These are phyloP conservation scores for Lasiurus borealis DNA, from an alignment of 2,113 vertebrate genomes.

Conservation along the genomic window DNA sequence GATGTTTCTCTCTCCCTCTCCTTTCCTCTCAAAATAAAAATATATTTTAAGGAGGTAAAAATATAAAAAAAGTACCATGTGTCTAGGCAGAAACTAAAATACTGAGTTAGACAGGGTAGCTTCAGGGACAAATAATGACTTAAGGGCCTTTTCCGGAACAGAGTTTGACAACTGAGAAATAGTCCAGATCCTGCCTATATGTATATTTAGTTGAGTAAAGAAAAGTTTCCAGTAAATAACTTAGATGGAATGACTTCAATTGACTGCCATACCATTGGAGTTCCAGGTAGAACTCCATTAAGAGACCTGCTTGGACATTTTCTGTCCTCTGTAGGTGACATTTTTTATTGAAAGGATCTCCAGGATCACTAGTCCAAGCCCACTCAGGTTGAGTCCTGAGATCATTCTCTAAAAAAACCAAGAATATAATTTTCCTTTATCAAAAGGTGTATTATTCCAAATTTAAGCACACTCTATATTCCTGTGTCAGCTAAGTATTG, in stretches of 20 bases:
- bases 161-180: not conserved
- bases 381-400: not conserved
- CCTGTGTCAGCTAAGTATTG: not conserved
- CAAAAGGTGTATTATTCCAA: not conserved
- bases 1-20: too few species aligned
- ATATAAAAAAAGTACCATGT: not conserved
- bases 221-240: not conserved
- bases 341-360: conserved; percentile 33
- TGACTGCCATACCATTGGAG: not conserved
- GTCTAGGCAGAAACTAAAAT: not conserved
- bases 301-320: not conserved
- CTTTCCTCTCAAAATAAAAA: too few species aligned
- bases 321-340: not conserved
- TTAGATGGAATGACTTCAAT: not conserved
- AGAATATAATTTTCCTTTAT: not conserved
- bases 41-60: too few species aligned
- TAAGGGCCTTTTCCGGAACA: not conserved
- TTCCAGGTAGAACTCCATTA: not conserved
- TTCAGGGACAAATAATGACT: not conserved
- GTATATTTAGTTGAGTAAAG: conserved; percentile 11
- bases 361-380: not conserved
- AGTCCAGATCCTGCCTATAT: not conserved
- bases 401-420: conserved; percentile 5
- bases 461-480: conserved; percentile 4
- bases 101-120: not conserved